Evolutionary conservation across 2,888 invertebrate species (phyloP).

Genomic region (Tuta absoluta): DNA sequence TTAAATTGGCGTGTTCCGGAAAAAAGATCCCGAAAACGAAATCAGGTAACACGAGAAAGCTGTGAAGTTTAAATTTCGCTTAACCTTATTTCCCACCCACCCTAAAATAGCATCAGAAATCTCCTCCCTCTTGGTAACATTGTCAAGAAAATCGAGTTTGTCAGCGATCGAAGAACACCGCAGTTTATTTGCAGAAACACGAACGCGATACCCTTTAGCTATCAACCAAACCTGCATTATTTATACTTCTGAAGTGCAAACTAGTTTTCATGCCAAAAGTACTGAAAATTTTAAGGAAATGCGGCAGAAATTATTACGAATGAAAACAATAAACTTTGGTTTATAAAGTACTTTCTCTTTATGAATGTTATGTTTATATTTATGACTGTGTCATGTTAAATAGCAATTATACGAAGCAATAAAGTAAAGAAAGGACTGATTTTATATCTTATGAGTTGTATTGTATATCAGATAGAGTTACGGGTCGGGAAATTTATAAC

Average conservation of each 20-base stretch:
- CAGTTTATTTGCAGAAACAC: not conserved
- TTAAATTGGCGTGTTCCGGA: not conserved
- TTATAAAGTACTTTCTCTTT: not conserved
- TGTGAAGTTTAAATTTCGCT: slow-evolving; percentile 11
- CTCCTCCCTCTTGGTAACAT: slow-evolving; percentile 43
- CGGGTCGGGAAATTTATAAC: slow-evolving; percentile 51
- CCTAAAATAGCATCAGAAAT: slow-evolving; percentile 18
- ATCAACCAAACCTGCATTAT: not conserved
- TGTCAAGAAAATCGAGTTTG: slow-evolving; percentile 57
- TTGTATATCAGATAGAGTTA: slow-evolving; percentile 48
- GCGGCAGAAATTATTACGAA: not conserved
- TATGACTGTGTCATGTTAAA: slow-evolving; percentile 38
- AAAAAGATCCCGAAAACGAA: not conserved
- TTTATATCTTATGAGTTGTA: slow-evolving; percentile 45
- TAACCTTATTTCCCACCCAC: slow-evolving; percentile 21
- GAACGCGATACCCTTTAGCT: slow-evolving; percentile 1
- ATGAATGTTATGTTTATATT: not conserved
- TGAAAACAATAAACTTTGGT: not conserved
- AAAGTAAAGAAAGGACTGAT: slow-evolving; percentile 41
- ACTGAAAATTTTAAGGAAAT: not conserved
- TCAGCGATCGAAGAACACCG: slow-evolving; percentile 37
- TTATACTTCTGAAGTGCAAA: not conserved
- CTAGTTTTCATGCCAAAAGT: not conserved
- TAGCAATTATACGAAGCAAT: slow-evolving; percentile 43
- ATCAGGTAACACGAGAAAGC: slow-evolving; percentile 7